Evolutionary conservation across 2,797 vertebrate species (phyloP).

Genomic region (Tangara arthus): DNA sequence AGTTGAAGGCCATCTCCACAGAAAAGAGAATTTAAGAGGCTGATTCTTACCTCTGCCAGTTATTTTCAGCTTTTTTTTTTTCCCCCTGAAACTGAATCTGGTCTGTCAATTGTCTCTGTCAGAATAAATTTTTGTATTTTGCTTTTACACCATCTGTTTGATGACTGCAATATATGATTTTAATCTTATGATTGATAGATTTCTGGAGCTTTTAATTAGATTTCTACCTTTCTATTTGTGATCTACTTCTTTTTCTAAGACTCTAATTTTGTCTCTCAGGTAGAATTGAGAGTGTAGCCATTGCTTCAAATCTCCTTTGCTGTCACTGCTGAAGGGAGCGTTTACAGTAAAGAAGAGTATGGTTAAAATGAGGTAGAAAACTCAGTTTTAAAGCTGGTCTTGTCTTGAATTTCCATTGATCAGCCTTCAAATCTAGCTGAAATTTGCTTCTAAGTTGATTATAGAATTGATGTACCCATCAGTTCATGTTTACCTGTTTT

Average conservation of each 20-base stretch:
- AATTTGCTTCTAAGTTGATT: background rate
- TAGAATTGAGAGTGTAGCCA: background rate
- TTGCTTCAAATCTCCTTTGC: background rate
- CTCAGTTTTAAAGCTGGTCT: background rate
- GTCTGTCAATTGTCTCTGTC: constrained; percentile 31
- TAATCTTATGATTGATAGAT: constrained; percentile 21
- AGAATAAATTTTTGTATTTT: constrained; percentile 12
- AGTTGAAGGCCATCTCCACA: background rate
- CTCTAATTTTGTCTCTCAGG: background rate
- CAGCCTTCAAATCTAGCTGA: background rate
- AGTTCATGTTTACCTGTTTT: background rate
- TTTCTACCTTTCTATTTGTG: background rate
- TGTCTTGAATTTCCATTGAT: background rate
- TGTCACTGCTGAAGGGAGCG: background rate
- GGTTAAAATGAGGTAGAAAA: background rate
- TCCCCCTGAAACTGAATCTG: background rate
- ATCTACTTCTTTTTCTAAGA: background rate
- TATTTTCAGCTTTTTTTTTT: background rate
- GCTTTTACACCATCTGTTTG: constrained; percentile 25
- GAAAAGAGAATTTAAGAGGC: background rate
- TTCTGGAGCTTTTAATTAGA: constrained; percentile 20
- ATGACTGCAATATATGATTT: background rate
- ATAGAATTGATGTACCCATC: background rate
- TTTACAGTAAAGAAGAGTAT: background rate
- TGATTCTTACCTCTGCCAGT: background rate